A percentile compares a stretch with the other conserved stretches of the same genome.
Conservation (phyloP, 2,888 invertebrate species). For the Nemurella pictetii region DNA sequence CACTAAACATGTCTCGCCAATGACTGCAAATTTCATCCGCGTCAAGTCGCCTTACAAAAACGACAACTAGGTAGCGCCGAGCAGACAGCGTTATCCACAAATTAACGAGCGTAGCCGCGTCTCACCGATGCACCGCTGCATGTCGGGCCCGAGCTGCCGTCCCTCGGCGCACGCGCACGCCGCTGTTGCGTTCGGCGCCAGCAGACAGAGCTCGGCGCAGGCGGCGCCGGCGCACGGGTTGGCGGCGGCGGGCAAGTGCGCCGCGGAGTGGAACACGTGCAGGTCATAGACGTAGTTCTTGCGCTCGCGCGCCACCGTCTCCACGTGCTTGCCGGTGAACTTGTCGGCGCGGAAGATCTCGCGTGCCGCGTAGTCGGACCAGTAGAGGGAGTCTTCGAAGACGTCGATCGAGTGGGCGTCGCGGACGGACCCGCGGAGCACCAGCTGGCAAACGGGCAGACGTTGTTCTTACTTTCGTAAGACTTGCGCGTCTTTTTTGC, state of each 20-base stretch:
- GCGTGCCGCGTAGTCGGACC: slow-evolving; percentile 84
- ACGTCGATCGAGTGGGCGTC: slow-evolving; percentile 84
- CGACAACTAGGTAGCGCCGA: no score
- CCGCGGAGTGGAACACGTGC: slow-evolving; percentile 72
- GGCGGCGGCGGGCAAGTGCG: slow-evolving; percentile 54
- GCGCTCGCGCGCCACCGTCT: slow-evolving; percentile 58
- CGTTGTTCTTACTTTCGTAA: no score
- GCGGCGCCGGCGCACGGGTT: slow-evolving; percentile 65
- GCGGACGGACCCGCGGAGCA: slow-evolving; percentile 64
- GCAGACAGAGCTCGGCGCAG: slow-evolving; percentile 79
- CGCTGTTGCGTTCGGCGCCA: slow-evolving; percentile 60
- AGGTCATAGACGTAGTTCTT: slow-evolving; percentile 62
- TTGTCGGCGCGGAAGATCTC: slow-evolving; percentile 79
- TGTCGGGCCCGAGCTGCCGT: slow-evolving; percentile 61
- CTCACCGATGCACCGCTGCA: slow-evolving; percentile 60
- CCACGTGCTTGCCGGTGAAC: slow-evolving; percentile 67
- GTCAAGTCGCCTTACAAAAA: no score
- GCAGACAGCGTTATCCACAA: no score
- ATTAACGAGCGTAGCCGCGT: no score
- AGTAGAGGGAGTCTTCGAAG: slow-evolving; percentile 85
- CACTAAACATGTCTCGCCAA: no score
- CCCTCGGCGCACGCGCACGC: slow-evolving; percentile 78
- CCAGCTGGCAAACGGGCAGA: no score
- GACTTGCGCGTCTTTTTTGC: no score
- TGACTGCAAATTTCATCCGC: no score